These are phyloP conservation scores for Microplitis demolitor DNA, from an alignment of 1,140 invertebrate genomes.

Conservation along the genomic window DNA sequence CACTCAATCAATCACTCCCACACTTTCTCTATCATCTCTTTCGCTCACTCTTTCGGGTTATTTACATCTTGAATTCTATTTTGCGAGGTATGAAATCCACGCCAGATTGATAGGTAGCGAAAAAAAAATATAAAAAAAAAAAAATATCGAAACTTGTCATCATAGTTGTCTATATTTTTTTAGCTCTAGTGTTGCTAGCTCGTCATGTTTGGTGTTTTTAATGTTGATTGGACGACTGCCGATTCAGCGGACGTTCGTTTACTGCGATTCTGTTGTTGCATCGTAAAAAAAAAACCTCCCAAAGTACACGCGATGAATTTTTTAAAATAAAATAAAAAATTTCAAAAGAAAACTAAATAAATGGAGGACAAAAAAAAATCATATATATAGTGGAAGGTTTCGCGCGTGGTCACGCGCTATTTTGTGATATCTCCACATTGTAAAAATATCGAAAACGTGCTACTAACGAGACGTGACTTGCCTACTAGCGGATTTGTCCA, in stretches of 20 bases:
- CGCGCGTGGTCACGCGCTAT: conserved; percentile 18
- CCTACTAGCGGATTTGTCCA: conserved; percentile 4
- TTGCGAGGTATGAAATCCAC: background rate
- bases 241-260: conserved; percentile 57
- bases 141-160: background rate
- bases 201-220: conserved; percentile 54
- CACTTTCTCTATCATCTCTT: no score
- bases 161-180: background rate
- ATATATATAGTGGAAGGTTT: background rate
- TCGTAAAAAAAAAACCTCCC: background rate
- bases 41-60: background rate
- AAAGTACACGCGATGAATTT: conserved; percentile 16
- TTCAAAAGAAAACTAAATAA: conserved; percentile 9
- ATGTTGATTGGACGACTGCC: conserved; percentile 60
- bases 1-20: no score
- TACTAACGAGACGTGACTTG: conserved; percentile 26
- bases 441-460: conserved; percentile 33
- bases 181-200: conserved; percentile 1
- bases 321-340: background rate
- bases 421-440: conserved; percentile 24
- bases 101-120: background rate
- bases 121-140: background rate
- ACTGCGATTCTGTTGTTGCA: conserved; percentile 46
- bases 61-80: conserved; percentile 1
- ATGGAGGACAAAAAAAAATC: background rate